These are phyloP conservation scores for Anodontia alba DNA, from an alignment of 2,888 invertebrate genomes.

Conservation along the genomic window DNA sequence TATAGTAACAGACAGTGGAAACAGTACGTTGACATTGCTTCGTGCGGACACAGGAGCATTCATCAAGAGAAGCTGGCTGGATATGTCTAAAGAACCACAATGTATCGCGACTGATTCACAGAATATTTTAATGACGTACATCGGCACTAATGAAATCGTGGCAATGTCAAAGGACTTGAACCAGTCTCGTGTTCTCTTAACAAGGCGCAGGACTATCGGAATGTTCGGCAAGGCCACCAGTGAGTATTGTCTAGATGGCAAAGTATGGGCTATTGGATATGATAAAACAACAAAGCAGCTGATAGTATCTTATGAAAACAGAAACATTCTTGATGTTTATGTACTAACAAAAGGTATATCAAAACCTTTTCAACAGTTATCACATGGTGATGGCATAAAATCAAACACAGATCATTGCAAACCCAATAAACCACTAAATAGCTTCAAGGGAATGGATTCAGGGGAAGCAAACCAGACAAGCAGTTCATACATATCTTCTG, in stretches of 20 bases:
- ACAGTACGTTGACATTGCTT: background rate
- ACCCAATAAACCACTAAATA: no score
- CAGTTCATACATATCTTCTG: no score
- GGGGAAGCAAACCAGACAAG: no score
- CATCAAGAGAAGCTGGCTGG: background rate
- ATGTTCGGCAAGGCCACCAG: background rate
- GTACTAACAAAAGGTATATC: background rate
- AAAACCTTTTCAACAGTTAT: no score
- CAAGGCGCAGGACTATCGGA: background rate
- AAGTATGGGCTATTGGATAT: background rate
- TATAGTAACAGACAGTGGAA: conserved; percentile 1
- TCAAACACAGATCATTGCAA: no score
- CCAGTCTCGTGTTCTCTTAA: background rate
- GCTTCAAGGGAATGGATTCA: no score
- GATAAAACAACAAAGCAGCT: background rate
- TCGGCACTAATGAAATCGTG: background rate
- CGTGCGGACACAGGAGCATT: background rate
- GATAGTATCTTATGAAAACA: background rate
- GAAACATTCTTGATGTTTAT: background rate
- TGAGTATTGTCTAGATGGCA: background rate
- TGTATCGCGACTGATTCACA: background rate
- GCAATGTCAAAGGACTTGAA: background rate
- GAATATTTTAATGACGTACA: background rate
- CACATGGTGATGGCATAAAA: no score
- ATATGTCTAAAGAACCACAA: background rate